Conservation (phyloP, 2,888 invertebrate species). For the Catocala sponsa region DNA sequence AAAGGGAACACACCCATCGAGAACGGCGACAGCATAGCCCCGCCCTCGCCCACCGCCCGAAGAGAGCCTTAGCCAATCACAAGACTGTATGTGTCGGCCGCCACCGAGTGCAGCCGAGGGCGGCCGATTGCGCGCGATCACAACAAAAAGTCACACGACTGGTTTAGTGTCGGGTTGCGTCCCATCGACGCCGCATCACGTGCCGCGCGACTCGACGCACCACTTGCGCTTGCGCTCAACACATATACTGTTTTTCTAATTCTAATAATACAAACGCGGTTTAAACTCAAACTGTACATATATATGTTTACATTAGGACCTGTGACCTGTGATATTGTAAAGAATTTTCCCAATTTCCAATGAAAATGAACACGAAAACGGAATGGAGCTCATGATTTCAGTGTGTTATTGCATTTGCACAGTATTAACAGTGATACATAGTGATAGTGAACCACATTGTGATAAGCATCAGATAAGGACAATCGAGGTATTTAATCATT, state of each 20-base stretch:
- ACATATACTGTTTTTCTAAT: slow-evolving; percentile 76
- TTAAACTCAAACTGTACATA: slow-evolving; percentile 45
- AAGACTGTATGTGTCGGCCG: slow-evolving; percentile 51
- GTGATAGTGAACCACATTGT: slow-evolving; percentile 85
- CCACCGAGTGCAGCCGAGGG: slow-evolving; percentile 73
- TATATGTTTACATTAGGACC: slow-evolving; percentile 40
- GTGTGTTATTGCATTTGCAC: slow-evolving; percentile 79
- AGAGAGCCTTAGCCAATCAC: slow-evolving; percentile 63
- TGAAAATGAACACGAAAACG: slow-evolving; percentile 80
- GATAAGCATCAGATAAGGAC: slow-evolving; percentile 78
- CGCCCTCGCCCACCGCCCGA: slow-evolving; percentile 76
- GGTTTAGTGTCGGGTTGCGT: slow-evolving; percentile 88
- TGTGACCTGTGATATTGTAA: slow-evolving; percentile 76
- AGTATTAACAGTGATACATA: slow-evolving; percentile 81
- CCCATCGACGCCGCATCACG: slow-evolving; percentile 86
- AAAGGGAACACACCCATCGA: slow-evolving; percentile 85
- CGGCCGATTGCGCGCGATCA: slow-evolving; percentile 79
- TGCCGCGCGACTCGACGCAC: slow-evolving; percentile 67
- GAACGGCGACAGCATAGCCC: slow-evolving; percentile 50
- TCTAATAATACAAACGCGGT: slow-evolving; percentile 59
- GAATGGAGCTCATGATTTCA: slow-evolving; percentile 85
- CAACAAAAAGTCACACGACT: slow-evolving; percentile 87
- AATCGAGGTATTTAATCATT: slow-evolving; percentile 73
- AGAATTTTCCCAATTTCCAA: slow-evolving; percentile 57
- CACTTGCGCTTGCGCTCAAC: slow-evolving; percentile 80